Percentiles rank a stretch among this genome's conserved stretches.
phyloP scores from a whole-genome alignment of 2,888 invertebrate species.

The Torymus tubicola region DNA sequence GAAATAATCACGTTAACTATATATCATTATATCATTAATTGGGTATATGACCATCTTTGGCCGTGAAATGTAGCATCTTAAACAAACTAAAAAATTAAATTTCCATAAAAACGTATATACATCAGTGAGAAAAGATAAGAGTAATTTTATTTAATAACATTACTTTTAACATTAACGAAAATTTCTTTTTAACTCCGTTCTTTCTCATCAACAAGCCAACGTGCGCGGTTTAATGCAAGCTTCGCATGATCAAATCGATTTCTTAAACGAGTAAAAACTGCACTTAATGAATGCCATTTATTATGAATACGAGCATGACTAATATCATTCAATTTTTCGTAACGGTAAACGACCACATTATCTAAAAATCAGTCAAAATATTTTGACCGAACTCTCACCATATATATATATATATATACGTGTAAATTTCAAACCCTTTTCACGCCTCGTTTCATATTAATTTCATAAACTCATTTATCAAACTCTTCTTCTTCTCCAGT shows the following conservation, averaged over 20 bases:
- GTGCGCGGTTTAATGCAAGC: neutral
- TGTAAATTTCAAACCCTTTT: constrained; percentile 2
- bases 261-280: neutral
- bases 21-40: no score
- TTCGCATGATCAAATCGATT: neutral
- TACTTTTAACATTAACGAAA: no score
- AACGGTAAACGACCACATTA: neutral
- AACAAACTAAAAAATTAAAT: no score
- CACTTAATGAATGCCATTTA: neutral
- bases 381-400: neutral
- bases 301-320: neutral
- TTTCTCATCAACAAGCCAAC: no score
- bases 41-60: no score
- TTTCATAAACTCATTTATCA: neutral
- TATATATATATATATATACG: no score
- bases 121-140: no score
- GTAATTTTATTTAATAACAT: no score
- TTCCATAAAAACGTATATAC: no score
- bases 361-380: neutral
- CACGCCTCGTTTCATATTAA: neutral
- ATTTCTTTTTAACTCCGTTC: no score
- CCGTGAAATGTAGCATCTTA: no score
- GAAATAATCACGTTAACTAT: no score
- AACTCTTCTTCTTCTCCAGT: neutral
- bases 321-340: neutral